Evolutionary conservation across 2,113 vertebrate genomes (phyloP).

Genomic region (Gracilinanus agilis): DNA sequence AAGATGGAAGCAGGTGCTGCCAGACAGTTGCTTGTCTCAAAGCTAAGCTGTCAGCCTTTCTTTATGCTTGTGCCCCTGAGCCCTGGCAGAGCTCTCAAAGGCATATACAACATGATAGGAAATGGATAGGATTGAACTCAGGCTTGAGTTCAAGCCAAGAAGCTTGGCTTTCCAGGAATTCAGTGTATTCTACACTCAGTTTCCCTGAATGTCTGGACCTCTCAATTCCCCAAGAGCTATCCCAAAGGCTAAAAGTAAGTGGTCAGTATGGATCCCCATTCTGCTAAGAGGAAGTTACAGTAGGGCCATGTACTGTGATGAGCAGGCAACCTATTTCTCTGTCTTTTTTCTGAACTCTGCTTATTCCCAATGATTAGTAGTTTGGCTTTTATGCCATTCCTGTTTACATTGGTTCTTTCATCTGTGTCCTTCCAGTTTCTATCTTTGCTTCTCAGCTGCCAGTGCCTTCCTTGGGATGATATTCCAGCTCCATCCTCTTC

Average conservation of each 20-base stretch:
- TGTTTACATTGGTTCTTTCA: neutral
- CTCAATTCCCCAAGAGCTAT: neutral
- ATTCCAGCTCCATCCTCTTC: neutral
- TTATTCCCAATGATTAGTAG: neutral
- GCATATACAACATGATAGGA: neutral
- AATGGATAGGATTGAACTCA: neutral
- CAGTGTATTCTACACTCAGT: neutral
- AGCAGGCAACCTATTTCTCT: neutral
- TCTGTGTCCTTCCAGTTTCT: neutral
- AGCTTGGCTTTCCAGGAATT: neutral
- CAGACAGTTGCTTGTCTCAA: neutral
- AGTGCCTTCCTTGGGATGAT: neutral
- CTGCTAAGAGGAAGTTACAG: neutral
- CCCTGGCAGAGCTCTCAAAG: neutral
- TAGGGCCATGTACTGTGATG: neutral
- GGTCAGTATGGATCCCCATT: neutral
- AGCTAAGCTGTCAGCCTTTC: neutral
- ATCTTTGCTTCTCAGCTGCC: neutral
- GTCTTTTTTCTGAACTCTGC: neutral
- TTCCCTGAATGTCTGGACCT: neutral
- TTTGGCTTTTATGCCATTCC: neutral
- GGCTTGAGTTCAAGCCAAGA: neutral
- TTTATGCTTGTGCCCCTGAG: neutral
- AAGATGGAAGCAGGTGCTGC: neutral
- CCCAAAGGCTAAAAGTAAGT: neutral